Base-by-base conservation (phyloP, 2,797 vertebrate species). In the Leptodactylus fallax region DNA sequence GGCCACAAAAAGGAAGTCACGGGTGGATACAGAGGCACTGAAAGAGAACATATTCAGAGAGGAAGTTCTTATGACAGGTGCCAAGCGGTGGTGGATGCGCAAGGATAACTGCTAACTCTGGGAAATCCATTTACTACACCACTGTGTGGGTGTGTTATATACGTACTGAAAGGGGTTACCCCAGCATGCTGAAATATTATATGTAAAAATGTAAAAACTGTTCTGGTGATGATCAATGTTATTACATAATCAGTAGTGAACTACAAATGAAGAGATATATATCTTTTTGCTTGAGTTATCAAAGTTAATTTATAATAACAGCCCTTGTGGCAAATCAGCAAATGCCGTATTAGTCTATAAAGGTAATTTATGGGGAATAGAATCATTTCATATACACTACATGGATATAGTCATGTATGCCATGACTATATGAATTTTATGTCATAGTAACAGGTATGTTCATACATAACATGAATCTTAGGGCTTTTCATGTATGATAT, bases 41-140 rank as follows among this genome's bases (percentile, higher is more conserved):
- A 74, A 88, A 91, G 88, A 90, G 89, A 91, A 77, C 36, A 92
- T 93, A 90, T 90, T 83, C 16, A 7, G 74, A 91, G 90, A 92
- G 92, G 93, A 95, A 93, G 90, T 92, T 71, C 90, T 81, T 91
- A 77, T 91, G 88, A 87, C 65, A 23, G 91, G 1, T 78, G 78
- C 87, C 83, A 63, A 82, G 91, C 0, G 47, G 81, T 81, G 91
- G 91, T 88, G 79, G 90, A 92, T 92, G 84, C 93, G 92, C 92
- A 90, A 83, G 87, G 90, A 91, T 89, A 60, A 13, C 82, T 86
- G 84, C 1, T 2, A 60, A 0, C 60, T 89, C 92, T 89, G 93
- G 91, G 92, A 94, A 94, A 91, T 83, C 47, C 56, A n/a, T 51
- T 25, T 87, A 55, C 63, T 69, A 81, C 77, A 71, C 9, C 47